These are phyloP conservation scores for Camptogramma bilineatum DNA, from an alignment of 2,888 invertebrate genomes.

Conservation along the genomic window DNA sequence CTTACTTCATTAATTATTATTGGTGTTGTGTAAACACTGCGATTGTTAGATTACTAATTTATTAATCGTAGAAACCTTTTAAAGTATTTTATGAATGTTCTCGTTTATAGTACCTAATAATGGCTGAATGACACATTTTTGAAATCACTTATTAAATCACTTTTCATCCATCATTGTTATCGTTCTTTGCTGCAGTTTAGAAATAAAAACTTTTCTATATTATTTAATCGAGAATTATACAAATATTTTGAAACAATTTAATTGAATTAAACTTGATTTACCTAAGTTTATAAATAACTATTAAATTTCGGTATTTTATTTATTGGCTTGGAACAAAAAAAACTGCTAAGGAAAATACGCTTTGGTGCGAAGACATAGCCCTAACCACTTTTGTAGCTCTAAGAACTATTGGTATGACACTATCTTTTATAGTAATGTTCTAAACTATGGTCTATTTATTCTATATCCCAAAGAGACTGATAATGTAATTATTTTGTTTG, in stretches of 20 bases:
- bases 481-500: background rate
- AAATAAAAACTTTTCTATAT: no score
- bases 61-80: background rate
- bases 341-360: no score
- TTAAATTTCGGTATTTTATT: no score
- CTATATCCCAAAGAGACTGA: background rate
- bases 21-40: background rate
- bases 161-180: no score
- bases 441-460: background rate
- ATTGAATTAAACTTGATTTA: no score
- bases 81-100: background rate
- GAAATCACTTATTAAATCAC: background rate
- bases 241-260: no score
- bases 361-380: no score
- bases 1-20: background rate
- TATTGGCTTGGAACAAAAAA: no score
- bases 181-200: no score
- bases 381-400: no score
- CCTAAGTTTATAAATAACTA: no score
- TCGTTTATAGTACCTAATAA: background rate
- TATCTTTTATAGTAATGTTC: background rate
- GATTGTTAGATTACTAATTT: background rate
- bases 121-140: background rate
- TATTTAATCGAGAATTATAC: no score
- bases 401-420: background rate